phyloP scores from a whole-genome alignment of 2,797 vertebrate genomes.

The Channallabes apus region DNA sequence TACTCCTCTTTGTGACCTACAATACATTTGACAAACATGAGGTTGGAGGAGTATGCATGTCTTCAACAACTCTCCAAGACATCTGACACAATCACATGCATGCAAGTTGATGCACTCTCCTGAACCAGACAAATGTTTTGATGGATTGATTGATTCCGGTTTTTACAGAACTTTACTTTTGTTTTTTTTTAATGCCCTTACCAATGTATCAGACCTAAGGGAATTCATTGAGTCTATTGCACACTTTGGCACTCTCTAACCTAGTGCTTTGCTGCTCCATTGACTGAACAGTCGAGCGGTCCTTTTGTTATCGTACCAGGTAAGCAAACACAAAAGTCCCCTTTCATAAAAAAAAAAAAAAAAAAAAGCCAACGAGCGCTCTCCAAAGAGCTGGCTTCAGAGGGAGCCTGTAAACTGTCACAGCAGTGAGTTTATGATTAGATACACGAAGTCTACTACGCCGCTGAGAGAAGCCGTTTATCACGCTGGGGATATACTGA shows the following conservation, averaged over 20 bases:
- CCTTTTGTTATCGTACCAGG: slow-evolving; percentile 38
- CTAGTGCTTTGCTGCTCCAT: slow-evolving; percentile 31
- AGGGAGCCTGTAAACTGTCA: slow-evolving; percentile 44
- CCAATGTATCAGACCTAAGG: slow-evolving; percentile 7
- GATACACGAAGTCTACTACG: slow-evolving; percentile 28
- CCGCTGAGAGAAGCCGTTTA: slow-evolving; percentile 42
- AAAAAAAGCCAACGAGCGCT: slow-evolving; percentile 25
- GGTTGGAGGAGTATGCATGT: neutral
- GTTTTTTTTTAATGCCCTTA: no score
- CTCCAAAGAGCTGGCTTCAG: slow-evolving; percentile 28
- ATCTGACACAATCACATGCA: neutral
- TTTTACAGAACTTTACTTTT: no score
- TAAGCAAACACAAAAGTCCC: slow-evolving; percentile 41
- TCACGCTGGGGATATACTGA: slow-evolving; percentile 31
- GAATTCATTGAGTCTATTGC: slow-evolving; percentile 2
- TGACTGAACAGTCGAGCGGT: slow-evolving; percentile 33
- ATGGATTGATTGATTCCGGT: neutral
- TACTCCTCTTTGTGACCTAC: neutral
- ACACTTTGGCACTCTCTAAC: slow-evolving; percentile 32
- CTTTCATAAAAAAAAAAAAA: slow-evolving; percentile 31
- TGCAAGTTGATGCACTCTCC: neutral
- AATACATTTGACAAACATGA: neutral
- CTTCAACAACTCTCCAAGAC: slow-evolving; percentile 9
- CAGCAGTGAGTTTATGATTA: slow-evolving; percentile 41
- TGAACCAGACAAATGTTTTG: neutral